Conservation (phyloP, 2,797 vertebrate species). For the Neopelma chrysocephalum region DNA sequence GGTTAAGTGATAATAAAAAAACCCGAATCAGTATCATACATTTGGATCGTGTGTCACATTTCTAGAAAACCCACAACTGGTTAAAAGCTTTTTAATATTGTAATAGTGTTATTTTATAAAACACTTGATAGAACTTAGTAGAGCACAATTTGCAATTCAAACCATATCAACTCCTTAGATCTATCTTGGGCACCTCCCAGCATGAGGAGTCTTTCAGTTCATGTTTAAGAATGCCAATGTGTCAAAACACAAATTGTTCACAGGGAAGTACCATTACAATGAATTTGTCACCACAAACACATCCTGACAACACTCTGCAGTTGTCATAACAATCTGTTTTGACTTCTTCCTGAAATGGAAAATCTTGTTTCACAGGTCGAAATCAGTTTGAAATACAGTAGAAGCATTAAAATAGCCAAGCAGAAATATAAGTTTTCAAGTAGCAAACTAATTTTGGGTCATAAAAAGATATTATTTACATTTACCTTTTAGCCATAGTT, state of each 20-base stretch:
- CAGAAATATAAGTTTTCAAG: background rate
- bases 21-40: background rate
- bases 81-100: background rate
- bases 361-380: slow-evolving; percentile 26
- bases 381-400: background rate
- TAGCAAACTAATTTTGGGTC: background rate
- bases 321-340: slow-evolving; percentile 43
- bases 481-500: background rate
- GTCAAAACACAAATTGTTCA: slow-evolving; percentile 36
- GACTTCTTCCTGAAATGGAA: slow-evolving; percentile 40
- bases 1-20: background rate
- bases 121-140: background rate
- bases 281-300: slow-evolving; percentile 37
- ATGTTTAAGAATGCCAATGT: background rate
- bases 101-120: background rate
- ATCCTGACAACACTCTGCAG: slow-evolving; percentile 28
- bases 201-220: background rate
- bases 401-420: background rate
- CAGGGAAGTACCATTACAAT: slow-evolving; percentile 12
- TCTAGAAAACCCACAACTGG: background rate
- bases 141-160: background rate
- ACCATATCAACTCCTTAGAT: background rate
- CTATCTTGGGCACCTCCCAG: background rate
- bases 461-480: background rate
- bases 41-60: background rate